Conservation (phyloP, 2,888 invertebrate genomes). For the Mesopsocus fuscifrons region DNA sequence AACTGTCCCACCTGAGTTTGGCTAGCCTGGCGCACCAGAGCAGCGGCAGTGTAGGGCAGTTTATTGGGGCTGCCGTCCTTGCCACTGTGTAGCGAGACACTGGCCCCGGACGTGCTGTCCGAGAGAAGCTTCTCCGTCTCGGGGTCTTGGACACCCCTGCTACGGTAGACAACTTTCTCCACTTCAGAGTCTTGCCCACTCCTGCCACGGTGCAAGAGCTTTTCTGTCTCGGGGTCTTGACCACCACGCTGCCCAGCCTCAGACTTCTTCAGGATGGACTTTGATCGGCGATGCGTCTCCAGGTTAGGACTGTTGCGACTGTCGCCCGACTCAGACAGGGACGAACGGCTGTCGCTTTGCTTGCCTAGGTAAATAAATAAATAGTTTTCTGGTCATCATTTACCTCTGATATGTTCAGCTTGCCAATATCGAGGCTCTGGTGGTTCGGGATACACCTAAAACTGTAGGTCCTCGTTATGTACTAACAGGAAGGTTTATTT, state of each 20-base stretch:
- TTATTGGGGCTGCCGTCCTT: slow-evolving; percentile 24
- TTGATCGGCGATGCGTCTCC: slow-evolving; percentile 45
- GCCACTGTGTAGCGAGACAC: slow-evolving; percentile 27
- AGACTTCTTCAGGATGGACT: slow-evolving; percentile 60
- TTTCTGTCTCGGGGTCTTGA: slow-evolving; percentile 54
- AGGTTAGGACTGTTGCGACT: slow-evolving; percentile 38
- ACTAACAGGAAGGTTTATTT: no score
- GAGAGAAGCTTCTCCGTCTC: slow-evolving; percentile 57
- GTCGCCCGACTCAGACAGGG: slow-evolving; percentile 50
- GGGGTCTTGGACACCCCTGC: no score
- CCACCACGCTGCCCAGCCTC: slow-evolving; percentile 26
- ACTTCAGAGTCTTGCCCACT: no score
- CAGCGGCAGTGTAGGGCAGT: no score
- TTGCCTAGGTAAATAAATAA: slow-evolving; percentile 24
- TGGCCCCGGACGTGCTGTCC: slow-evolving; percentile 38
- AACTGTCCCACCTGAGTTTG: no score
- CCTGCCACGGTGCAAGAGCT: slow-evolving; percentile 43
- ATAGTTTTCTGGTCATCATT: neutral
- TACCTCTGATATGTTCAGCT: no score
- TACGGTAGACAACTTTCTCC: no score
- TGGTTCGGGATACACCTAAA: no score
- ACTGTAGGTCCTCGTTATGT: no score
- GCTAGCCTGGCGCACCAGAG: neutral
- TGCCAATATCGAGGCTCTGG: slow-evolving; percentile 12
- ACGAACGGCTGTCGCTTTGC: slow-evolving; percentile 41